Conservation (phyloP, 1,140 invertebrate species). For the Cherax destructor region DNA sequence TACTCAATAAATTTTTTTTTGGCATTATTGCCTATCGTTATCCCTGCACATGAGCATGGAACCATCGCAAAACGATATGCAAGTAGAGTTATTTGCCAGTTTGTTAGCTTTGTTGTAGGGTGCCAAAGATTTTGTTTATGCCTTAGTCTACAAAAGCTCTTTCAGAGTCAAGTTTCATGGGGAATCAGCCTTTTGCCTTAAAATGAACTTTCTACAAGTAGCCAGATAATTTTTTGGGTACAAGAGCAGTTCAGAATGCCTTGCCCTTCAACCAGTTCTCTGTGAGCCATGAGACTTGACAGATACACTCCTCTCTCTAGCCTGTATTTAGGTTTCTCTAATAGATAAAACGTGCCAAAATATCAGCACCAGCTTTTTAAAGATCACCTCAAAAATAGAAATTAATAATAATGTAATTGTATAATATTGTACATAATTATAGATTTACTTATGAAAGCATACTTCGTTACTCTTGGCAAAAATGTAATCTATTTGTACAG, state of each 20-base stretch:
- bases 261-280: not conserved
- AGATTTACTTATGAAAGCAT: slow-evolving; percentile 55
- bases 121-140: slow-evolving; percentile 65
- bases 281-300: slow-evolving; percentile 63
- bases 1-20: slow-evolving; percentile 39
- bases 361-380: slow-evolving; percentile 61
- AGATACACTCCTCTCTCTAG: slow-evolving; percentile 34
- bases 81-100: slow-evolving; percentile 68
- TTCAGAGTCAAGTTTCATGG: slow-evolving; percentile 64
- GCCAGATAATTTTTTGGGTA: not conserved
- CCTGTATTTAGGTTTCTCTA: slow-evolving; percentile 51
- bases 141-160: slow-evolving; percentile 39
- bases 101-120: slow-evolving; percentile 68
- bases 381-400: slow-evolving; percentile 56
- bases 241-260: not conserved
- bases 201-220: not conserved
- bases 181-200: not conserved
- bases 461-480: slow-evolving; percentile 60
- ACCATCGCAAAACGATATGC: slow-evolving; percentile 70
- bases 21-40: slow-evolving; percentile 50
- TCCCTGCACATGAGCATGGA: slow-evolving; percentile 70
- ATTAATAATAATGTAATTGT: slow-evolving; percentile 55
- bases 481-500: slow-evolving; percentile 61
- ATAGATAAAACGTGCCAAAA: slow-evolving; percentile 55
- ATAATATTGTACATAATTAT: slow-evolving; percentile 59